phyloP scores from a whole-genome alignment of 2,113 vertebrate genomes.

The Pseudorhombus dupliciocellatus region DNA sequence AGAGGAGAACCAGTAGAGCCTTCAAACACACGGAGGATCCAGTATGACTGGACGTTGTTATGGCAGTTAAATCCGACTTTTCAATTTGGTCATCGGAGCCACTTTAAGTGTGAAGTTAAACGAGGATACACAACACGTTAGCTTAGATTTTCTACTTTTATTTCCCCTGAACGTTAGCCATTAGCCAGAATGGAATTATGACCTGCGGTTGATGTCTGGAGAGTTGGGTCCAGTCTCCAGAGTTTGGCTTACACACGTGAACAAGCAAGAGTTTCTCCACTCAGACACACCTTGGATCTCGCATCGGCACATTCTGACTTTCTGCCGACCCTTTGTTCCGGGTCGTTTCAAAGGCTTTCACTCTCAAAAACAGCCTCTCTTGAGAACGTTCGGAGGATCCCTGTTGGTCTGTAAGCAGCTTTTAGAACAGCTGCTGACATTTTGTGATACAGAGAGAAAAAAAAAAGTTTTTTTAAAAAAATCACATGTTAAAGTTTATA shows the following conservation, averaged over 20 bases:
- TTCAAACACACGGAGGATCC: conserved; percentile 51
- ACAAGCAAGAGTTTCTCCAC: too few species aligned
- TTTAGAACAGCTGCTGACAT: not conserved
- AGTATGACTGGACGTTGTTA: conserved; percentile 62
- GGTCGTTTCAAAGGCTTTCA: too few species aligned
- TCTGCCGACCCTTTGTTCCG: too few species aligned
- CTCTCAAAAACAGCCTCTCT: too few species aligned
- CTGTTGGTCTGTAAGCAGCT: too few species aligned
- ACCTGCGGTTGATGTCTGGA: too few species aligned
- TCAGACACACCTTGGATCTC: too few species aligned
- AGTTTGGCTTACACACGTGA: too few species aligned
- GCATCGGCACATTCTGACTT: too few species aligned
- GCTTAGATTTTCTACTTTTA: not conserved
- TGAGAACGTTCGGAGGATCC: too few species aligned
- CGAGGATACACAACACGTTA: not conserved
- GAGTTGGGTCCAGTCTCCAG: too few species aligned
- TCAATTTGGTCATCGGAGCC: conserved; percentile 36
- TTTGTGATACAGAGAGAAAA: too few species aligned
- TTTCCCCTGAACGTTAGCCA: not conserved
- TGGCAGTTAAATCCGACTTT: conserved; percentile 50
- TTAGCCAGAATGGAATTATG: not conserved
- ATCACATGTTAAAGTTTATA: not conserved
- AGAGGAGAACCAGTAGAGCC: conserved; percentile 60
- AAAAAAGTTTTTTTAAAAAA: not conserved
- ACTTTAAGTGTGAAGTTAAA: conserved; percentile 25